Evolutionary conservation across 1,140 invertebrate species (phyloP).

Genomic region (Ericerus pela): DNA sequence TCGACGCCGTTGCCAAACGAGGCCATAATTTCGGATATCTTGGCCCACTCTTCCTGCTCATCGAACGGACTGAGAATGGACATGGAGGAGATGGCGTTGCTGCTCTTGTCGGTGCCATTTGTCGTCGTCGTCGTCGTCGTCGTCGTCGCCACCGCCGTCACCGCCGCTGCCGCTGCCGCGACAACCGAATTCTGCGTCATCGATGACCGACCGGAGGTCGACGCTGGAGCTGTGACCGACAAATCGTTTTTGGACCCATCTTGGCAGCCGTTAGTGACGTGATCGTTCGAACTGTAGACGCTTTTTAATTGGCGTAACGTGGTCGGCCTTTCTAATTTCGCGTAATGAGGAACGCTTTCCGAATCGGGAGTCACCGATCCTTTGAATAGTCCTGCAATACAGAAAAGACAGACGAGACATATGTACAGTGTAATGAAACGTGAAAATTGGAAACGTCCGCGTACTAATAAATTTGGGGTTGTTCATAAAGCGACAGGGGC

Average conservation of each 20-base stretch:
- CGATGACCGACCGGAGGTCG: slow-evolving; percentile 24
- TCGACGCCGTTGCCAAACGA: slow-evolving; percentile 69
- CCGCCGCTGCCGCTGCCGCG: slow-evolving; percentile 29
- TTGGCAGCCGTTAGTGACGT: slow-evolving; percentile 21
- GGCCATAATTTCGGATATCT: slow-evolving; percentile 87
- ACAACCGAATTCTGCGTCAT: slow-evolving; percentile 28
- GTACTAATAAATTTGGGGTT: too few relatives aligned
- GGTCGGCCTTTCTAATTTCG: slow-evolving; percentile 48
- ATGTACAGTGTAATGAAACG: too few relatives aligned
- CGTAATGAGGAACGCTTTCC: neutral
- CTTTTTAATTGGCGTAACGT: slow-evolving; percentile 48
- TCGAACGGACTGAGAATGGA: slow-evolving; percentile 75
- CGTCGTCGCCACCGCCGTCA: too few relatives aligned
- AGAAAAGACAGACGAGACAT: too few relatives aligned
- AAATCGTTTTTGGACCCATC: slow-evolving; percentile 8
- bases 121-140: slow-evolving; percentile 20
- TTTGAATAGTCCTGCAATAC: slow-evolving; percentile 23
- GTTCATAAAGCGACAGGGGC: too few relatives aligned
- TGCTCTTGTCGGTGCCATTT: slow-evolving; percentile 26
- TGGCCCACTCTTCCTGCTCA: slow-evolving; percentile 85
- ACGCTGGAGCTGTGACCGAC: slow-evolving; percentile 19
- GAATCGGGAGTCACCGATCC: slow-evolving; percentile 17
- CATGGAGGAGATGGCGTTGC: too few relatives aligned
- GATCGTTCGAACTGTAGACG: slow-evolving; percentile 33
- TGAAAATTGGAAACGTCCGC: too few relatives aligned